Base-by-base conservation (phyloP, 2,888 invertebrate species). In the Drosophila demipolita region DNA sequence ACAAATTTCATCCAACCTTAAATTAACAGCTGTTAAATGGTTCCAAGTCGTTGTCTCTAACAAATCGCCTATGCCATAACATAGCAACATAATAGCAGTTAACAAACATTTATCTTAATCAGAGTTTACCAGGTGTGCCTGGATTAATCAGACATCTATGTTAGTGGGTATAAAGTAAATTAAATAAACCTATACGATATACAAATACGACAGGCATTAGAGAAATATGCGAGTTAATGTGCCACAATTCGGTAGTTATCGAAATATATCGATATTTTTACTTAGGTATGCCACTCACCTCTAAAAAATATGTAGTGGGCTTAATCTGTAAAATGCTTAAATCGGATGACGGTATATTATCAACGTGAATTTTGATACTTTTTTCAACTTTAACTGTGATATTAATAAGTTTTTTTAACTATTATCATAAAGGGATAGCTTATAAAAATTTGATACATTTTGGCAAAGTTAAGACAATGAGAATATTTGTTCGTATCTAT, bases 11-110 rank as follows among this genome's bases (percentile, higher is more conserved):
- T 26, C 9, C 15, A 32, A 42, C 38, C 33, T 50, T 40, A n/a
- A 38, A 20, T 33, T 40, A 65, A 40, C 38, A 65, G 38, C 33
- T 65, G 65, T 20, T 50, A 20, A 50, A 15, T 15, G 8, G 23
- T 23, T 45, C 23, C 15, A 45, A 15, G 1, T 62, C n/a, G 8
- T 17, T 38, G 49, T 50, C 38, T 35, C 33, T 65, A 49, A 26
- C 26, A 50, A 11, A 33, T 48, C 4, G 11, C 11, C 20, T 2
- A 42, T 9, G 15, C 49, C 26, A 26, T 49, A 49, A 5, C n/a
- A 40, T 40, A n/a, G n/a, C 40, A 9, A 40, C 17, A 38, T n/a
- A n/a, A 20, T 45, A 12, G 3, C 3, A 45, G 12, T 20, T 45
- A 45, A 20, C 12, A 20, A 45, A 15, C 45, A 20, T 45, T 7